These are phyloP conservation scores for Aix galericulata DNA, from an alignment of 2,113 vertebrate species.

Conservation along the genomic window DNA sequence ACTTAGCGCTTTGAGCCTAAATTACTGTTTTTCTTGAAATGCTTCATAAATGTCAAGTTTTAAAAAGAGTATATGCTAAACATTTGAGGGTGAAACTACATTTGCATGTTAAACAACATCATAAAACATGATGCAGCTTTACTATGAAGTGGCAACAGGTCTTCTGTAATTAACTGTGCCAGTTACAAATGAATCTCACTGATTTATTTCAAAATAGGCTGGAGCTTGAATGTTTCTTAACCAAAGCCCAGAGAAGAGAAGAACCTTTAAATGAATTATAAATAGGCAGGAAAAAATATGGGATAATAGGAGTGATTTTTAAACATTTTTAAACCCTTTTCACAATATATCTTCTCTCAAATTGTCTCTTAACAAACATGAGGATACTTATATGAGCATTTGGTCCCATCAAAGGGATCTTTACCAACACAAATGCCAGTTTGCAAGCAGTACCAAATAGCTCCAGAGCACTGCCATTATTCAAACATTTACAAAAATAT, in stretches of 20 bases:
- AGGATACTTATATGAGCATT: neutral
- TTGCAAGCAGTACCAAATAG: neutral
- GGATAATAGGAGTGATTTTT: neutral
- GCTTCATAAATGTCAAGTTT: neutral
- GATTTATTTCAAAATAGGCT: neutral
- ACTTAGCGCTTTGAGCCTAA: neutral
- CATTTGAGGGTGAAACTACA: neutral
- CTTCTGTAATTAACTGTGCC: slow-evolving; percentile 2
- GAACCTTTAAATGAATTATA: neutral
- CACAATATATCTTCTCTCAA: neutral
- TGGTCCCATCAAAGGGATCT: neutral
- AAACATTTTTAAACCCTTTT: neutral
- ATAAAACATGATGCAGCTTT: neutral
- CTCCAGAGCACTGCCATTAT: slow-evolving; percentile 6
- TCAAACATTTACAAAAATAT: neutral
- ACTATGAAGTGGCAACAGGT: neutral
- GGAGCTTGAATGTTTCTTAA: neutral
- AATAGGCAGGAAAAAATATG: neutral
- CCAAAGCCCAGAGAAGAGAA: neutral
- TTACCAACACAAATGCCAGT: neutral
- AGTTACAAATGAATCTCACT: neutral
- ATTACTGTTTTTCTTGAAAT: neutral
- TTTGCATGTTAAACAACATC: neutral
- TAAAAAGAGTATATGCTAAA: neutral
- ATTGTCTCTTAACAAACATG: neutral